Evolutionary conservation across 2,113 vertebrate species (phyloP), one percentile per base, ranked within the genome.

Genomic region (Ceratotherium simum): DNA sequence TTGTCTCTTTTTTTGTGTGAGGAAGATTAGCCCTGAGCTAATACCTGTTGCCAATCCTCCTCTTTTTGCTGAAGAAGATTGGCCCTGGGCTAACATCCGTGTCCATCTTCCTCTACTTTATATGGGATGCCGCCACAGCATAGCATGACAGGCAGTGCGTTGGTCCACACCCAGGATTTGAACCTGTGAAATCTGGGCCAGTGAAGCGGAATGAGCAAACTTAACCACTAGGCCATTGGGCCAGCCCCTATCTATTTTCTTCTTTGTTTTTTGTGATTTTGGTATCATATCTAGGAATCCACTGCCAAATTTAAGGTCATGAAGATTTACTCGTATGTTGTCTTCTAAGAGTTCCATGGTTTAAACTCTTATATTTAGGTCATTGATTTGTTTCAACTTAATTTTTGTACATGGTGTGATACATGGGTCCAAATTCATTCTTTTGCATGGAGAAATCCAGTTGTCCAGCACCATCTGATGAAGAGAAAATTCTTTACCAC

Each of bases 401-500:
- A 65, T 25, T 29, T 93, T 84, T 76, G 4, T 56, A 36, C 6
- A 46, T 33, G 17, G 20, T 72, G 14, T 60, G 12, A 76, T 48
- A 8, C 2, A 90, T 1, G 27, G 2, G 2, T 58, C 7, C 31
- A 69, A 85, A 16, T 76, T 58, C 14, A 85, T 31, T 60, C 36
- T 83, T 86, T 46, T 76, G 8, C 23, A 54, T 42, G 20, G 27
- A 62, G 6, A 95, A 76, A 86, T 62, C 12, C 10, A 78, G 23
- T n/a, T 84, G 4, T 54, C 29, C 48, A 60, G 46, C 2, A 65
- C 2, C 51, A 75, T 31, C 10, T 75, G 14, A 69, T 69, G 33
- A 92, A 79, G 17, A 85, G 18, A 92, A 85, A 92, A 89, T 92
- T 78, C 25, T 89, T 88, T 92, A 29, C 69, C 58, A 64, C 60